Evolutionary conservation across 2,797 vertebrate species (phyloP), one percentile per base, ranked within the genome.

Genomic region (Rhinophrynus dorsalis): DNA sequence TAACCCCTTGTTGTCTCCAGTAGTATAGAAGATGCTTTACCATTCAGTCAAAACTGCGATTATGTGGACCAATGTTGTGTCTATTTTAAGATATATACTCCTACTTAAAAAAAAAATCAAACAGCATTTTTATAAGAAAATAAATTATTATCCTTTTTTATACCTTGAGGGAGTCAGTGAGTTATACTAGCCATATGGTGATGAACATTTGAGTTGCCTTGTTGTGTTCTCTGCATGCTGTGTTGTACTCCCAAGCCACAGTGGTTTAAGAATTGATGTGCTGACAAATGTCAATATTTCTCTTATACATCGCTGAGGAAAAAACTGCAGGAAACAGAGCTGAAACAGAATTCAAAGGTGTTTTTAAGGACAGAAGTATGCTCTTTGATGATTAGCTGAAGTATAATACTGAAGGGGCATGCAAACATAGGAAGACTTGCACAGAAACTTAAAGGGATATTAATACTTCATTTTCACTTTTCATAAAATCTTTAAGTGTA

Each of bases 61-160:
- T n/a, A n/a, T n/a, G n/a, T n/a, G n/a, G n/a, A n/a, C n/a, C n/a
- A n/a, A 11, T 56, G 1, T 21, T 57, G 38, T 48, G 54, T 40
- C 57, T 47, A 67, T 72, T 64, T 37, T 38, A 29, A 30, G 26
- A 59, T 13, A 50, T 57, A 54, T 73, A 29, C 47, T n/a, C n/a
- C 18, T 58, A 15, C 21, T 78, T 64, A 69, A 74, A 80, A 79
- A 35, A 69, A 74, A 80, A 79, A 35, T 78, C 67, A 79, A 74
- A 75, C 20, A 57, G 61, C 7, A 64, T 42, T n/a, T 42, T 32
- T 58, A n/a, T 23, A 18, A 20, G 58, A 21, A 38, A 78, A 45
- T 77, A 84, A 78, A 75, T 84, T 69, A 75, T 77, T 77, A 72
- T 51, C 55, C 61, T 52, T 2, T 13, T 66, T 71, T 62, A 75